phyloP scores from a whole-genome alignment of 1,140 invertebrate genomes.

The Tetraneura akinire region DNA sequence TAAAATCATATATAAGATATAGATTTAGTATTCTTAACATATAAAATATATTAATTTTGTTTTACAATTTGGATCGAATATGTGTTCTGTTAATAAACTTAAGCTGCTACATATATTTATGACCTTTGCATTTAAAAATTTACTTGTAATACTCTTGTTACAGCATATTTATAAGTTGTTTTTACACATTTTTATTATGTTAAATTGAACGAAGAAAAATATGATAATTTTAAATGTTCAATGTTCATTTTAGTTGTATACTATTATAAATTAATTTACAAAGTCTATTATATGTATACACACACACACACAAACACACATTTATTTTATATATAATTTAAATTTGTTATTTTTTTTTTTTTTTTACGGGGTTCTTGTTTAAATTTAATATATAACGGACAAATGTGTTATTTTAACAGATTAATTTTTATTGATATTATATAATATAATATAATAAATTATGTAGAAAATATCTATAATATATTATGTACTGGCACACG shows the following conservation, averaged over 20 bases:
- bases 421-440: slow-evolving; percentile 5
- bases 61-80: slow-evolving; percentile 29
- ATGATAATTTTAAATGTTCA: slow-evolving; percentile 1
- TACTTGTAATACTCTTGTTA: slow-evolving; percentile 10
- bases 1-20: slow-evolving; percentile 10
- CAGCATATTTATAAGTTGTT: slow-evolving; percentile 13
- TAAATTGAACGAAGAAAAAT: slow-evolving; percentile 4
- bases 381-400: neutral
- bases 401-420: slow-evolving; percentile 24
- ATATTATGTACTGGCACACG: neutral
- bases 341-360: slow-evolving; percentile 35
- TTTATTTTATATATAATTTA: neutral
- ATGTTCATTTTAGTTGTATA: slow-evolving; percentile 25
- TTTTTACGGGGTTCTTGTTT: neutral
- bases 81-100: slow-evolving; percentile 36
- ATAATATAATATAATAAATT: neutral
- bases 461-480: slow-evolving; percentile 15
- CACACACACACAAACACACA: neutral
- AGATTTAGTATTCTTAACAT: slow-evolving; percentile 30
- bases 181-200: slow-evolving; percentile 23
- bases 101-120: slow-evolving; percentile 25
- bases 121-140: slow-evolving; percentile 37
- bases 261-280: slow-evolving; percentile 22
- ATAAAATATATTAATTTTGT: slow-evolving; percentile 43
- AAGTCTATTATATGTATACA: slow-evolving; percentile 26